Conservation (phyloP, 92 coral and sea anemone species). For the Parazoanthus atlanticus region DNA sequence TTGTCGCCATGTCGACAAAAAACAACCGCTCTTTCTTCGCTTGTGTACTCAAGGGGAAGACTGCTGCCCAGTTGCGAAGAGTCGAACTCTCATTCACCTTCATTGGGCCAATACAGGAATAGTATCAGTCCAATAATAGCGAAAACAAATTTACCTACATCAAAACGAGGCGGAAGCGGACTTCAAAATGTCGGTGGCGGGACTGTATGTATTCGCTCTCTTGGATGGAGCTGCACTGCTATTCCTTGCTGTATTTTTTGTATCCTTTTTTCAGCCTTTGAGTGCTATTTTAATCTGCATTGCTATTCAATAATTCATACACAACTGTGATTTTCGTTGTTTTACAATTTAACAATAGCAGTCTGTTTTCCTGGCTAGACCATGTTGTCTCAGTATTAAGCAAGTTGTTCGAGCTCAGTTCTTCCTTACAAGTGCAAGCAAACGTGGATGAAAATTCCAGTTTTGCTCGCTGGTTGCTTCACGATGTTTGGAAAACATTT, state of each 20-base stretch:
- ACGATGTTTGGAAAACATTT: neutral
- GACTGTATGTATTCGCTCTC: constrained; percentile 81
- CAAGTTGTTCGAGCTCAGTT: too few relatives aligned
- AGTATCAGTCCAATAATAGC: neutral
- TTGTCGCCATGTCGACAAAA: constrained; percentile 97
- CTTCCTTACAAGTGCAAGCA: too few relatives aligned
- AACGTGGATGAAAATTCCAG: neutral
- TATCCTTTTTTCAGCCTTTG: constrained; percentile 71
- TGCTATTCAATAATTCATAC: neutral
- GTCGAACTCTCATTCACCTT: neutral
- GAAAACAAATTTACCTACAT: neutral
- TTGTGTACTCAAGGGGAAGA: constrained; percentile 32
- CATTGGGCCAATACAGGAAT: neutral
- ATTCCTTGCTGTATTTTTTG: constrained; percentile 94
- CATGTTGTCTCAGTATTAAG: too few relatives aligned
- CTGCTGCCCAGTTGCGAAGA: constrained; percentile 18
- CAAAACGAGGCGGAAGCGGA: constrained; percentile 60
- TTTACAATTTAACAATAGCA: neutral
- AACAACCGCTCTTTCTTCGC: constrained; percentile 49
- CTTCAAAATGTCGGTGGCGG: constrained; percentile 82
- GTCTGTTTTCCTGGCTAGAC: neutral
- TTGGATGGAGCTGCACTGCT: constrained; percentile 91
- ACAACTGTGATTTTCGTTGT: neutral
- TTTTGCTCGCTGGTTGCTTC: neutral
- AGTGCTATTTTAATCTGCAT: neutral